Conservation (phyloP, 2,113 vertebrate genomes). For the Macquaria australasica region DNA sequence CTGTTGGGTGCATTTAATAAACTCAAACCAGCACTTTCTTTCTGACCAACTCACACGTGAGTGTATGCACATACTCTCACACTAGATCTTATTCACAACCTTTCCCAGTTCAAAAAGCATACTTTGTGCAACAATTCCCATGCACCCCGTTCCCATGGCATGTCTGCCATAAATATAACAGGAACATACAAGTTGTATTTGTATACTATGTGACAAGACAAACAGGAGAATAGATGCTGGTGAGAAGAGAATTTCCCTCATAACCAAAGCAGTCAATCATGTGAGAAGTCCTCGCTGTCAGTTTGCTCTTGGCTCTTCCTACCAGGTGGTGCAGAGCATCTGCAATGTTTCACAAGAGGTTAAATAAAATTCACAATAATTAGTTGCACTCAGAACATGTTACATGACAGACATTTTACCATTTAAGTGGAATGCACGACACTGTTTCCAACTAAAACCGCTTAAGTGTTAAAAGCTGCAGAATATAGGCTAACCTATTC, state of each 20-base stretch:
- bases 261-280: conserved; percentile 41
- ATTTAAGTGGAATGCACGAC: conserved; percentile 43
- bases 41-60: conserved; percentile 1
- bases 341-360: conserved; percentile 33
- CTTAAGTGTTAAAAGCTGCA: conserved; percentile 69
- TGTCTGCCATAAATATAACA: conserved; percentile 24
- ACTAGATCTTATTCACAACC: background rate
- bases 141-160: background rate
- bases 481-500: conserved; percentile 68
- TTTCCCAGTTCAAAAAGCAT: conserved; percentile 18
- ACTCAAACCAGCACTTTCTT: conserved; percentile 27
- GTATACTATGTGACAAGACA: background rate
- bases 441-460: conserved; percentile 53
- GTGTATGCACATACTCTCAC: background rate
- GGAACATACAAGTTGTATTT: background rate
- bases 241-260: background rate
- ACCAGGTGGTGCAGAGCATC: conserved; percentile 61
- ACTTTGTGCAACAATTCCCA: conserved; percentile 18
- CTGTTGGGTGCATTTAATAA: conserved; percentile 33
- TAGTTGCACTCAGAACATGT: conserved; percentile 50
- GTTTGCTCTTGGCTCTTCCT: conserved; percentile 48
- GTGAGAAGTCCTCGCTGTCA: conserved; percentile 28
- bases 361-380: conserved; percentile 58
- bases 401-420: conserved; percentile 28
- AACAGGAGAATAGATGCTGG: background rate